A percentile compares a stretch with the other conserved stretches of the same genome.
These are phyloP conservation scores for Paramisgurnus dabryanus DNA, from an alignment of 2,113 vertebrate species.

Conservation along the genomic window DNA sequence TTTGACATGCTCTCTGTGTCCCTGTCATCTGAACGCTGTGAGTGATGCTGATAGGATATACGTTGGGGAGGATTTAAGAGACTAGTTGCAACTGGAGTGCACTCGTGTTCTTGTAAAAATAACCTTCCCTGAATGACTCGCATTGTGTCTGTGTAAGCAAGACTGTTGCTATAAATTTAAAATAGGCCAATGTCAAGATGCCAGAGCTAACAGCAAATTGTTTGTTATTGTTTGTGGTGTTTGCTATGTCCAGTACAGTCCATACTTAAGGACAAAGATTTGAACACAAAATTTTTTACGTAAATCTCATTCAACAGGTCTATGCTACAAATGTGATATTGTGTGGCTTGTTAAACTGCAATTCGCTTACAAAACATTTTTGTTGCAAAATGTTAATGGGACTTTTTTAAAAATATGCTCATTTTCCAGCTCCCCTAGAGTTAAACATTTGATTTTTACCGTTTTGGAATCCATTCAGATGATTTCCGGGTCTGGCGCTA, in stretches of 20 bases:
- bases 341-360: too few species aligned
- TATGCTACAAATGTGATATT: too few species aligned
- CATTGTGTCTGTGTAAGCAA: not conserved
- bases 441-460: too few species aligned
- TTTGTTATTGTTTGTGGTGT: not conserved
- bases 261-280: too few species aligned
- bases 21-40: not conserved
- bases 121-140: not conserved
- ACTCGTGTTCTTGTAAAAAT: not conserved
- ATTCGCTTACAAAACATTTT: too few species aligned
- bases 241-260: not conserved
- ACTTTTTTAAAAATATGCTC: too few species aligned
- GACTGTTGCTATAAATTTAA: constrained; percentile 21
- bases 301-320: too few species aligned
- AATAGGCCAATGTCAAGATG: constrained; percentile 3
- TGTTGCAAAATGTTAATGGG: too few species aligned
- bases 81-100: not conserved
- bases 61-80: not conserved
- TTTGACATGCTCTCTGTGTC: not conserved
- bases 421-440: too few species aligned
- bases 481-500: too few species aligned
- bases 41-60: not conserved
- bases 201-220: constrained; percentile 1
- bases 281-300: too few species aligned
- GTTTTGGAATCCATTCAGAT: too few species aligned